Evolutionary conservation across 1,140 invertebrate species (phyloP).

Genomic region (Bombus breviceps): DNA sequence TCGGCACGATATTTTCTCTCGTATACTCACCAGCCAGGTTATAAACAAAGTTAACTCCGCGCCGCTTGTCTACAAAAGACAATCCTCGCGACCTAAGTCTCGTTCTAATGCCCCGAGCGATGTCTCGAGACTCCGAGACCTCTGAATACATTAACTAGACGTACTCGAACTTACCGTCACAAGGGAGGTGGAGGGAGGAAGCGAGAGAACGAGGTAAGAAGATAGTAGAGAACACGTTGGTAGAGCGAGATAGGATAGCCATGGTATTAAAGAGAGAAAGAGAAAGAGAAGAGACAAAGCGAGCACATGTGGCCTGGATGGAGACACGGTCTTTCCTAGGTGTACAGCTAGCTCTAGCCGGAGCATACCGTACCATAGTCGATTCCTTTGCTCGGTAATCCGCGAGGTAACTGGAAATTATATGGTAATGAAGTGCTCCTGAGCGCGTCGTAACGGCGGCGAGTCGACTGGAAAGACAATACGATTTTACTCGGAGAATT

Average conservation of each 20-base stretch:
- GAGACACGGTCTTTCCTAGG: constrained; percentile 23
- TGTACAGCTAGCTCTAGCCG: not conserved
- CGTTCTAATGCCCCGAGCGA: constrained; percentile 64
- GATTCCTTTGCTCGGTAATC: constrained; percentile 57
- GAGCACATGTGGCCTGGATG: constrained; percentile 39
- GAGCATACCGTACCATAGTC: constrained; percentile 7
- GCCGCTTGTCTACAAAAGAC: constrained; percentile 49
- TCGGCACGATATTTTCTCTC: constrained; percentile 48
- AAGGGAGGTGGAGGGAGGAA: not conserved
- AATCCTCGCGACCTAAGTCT: constrained; percentile 63
- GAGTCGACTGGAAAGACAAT: constrained; percentile 78
- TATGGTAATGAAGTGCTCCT: constrained; percentile 69
- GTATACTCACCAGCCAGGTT: constrained; percentile 24
- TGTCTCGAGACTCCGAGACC: constrained; percentile 52
- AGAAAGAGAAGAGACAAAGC: constrained; percentile 14
- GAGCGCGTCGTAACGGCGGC: constrained; percentile 52
- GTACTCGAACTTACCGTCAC: constrained; percentile 44
- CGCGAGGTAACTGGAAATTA: constrained; percentile 65
- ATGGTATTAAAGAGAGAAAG: not conserved
- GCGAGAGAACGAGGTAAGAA: not conserved
- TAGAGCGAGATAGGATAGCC: not conserved
- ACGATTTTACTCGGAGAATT: constrained; percentile 76
- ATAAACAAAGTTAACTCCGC: constrained; percentile 60
- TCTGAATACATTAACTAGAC: constrained; percentile 67
- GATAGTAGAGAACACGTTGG: not conserved